Base-by-base conservation (phyloP, 1,140 invertebrate genomes). In the Lasioglossum albipes region DNA sequence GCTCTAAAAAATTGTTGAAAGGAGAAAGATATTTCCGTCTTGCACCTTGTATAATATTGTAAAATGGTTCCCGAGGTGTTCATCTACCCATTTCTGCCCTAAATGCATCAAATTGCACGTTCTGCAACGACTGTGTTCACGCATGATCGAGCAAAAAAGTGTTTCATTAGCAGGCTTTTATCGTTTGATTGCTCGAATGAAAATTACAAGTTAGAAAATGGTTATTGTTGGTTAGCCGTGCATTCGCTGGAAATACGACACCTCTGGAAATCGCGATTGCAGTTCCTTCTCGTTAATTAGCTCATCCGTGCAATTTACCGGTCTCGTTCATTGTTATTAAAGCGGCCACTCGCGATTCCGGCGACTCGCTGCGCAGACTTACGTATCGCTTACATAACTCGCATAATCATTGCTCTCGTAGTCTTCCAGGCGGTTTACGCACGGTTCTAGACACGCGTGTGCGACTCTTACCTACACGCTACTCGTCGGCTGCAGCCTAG, bases 381-480 rank as follows among this genome's bases (percentile, higher is more conserved):
- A 75, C 81, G 85, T 77, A 86, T 86, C 64, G 65, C 72, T 87
- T 87, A 76, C 73, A 82, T 86, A 86, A 86, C 84, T 84, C 52
- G 69, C 66, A 65, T 84, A 82, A 87, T 84, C 75, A 68, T 65
- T 31, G 31, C 59, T 61, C 59, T 61, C 41, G 20, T 66, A 49
- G 74, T 71, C 62, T 73, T 76, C 80, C 61, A 73, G 41, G 2
- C 22, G 13, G 59, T 82, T 52, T 18, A 61, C 65, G 75, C 72
- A 64, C 49, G 59, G 22, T 20, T 31, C 36, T 61, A n/a, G 27
- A 31, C 45, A 49, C n/a, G 81, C 16, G 69, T 76, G 84, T 75
- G 62, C 10, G 71, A 54, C 75, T 76, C 75, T 86, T 87, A 83
- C 84, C 80, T 87, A 86, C 84, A 65, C 74, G 71, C 31, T 36